Conservation (phyloP, 2,888 invertebrate species). For the Calephelis perditalis region DNA sequence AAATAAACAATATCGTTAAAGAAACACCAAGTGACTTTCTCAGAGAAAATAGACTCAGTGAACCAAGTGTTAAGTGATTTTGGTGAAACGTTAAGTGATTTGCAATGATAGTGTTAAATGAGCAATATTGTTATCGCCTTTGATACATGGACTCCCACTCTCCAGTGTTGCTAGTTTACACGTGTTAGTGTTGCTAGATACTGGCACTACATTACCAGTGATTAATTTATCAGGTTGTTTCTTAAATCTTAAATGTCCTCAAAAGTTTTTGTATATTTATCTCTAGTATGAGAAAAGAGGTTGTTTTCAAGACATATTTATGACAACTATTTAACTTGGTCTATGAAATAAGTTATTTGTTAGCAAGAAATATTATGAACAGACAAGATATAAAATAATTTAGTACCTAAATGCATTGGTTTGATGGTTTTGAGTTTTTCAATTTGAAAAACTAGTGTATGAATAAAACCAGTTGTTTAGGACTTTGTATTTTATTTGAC, state of each 20-base stretch:
- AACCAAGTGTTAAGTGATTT: conserved; percentile 4
- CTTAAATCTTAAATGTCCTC: too few relatives aligned
- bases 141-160: conserved; percentile 8
- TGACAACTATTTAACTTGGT: conserved; percentile 2
- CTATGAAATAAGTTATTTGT: neutral
- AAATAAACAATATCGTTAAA: conserved; percentile 42
- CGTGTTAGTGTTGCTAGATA: conserved; percentile 5
- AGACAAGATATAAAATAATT: neutral
- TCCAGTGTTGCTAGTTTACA: neutral
- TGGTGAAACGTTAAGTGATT: neutral
- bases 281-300: too few relatives aligned
- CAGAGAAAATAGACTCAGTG: conserved; percentile 6
- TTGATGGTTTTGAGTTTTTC: too few relatives aligned
- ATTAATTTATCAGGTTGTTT: too few relatives aligned
- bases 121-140: conserved; percentile 11
- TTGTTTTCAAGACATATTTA: neutral
- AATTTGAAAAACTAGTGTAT: too few relatives aligned
- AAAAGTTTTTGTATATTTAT: too few relatives aligned
- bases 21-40: conserved; percentile 2
- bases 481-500: too few relatives aligned
- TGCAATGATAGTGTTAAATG: conserved; percentile 7
- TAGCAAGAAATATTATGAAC: neutral
- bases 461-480: too few relatives aligned
- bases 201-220: neutral
- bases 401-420: neutral